Base-by-base conservation (phyloP, 2,797 vertebrate species). In the Zonotrichia albicollis region DNA sequence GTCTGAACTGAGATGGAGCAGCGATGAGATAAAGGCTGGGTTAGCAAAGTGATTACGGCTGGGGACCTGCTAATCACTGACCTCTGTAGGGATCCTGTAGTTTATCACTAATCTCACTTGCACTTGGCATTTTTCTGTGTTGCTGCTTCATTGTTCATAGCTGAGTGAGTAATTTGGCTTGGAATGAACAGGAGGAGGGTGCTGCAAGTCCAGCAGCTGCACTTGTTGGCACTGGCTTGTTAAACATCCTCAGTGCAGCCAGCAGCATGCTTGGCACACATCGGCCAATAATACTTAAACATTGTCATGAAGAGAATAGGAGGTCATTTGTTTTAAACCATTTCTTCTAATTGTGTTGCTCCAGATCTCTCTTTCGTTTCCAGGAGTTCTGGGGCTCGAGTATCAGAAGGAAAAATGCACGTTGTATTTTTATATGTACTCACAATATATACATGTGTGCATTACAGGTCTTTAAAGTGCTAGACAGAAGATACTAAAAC, bases 181-280 rank as follows among this genome's bases (percentile, higher is more conserved):
- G 80, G 90, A 94, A 90, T 93, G 97, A 96, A 77, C 89, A 87
- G 96, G 93, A 94, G 93, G 96, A 97, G 97, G 96, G 87, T 92
- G 96, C 91, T 94, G 96, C 95, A 86, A 96, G 97, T 97, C 97
- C 97, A 97, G 98, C 98, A 98, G 98, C 98, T 98, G 98, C 97
- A 95, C 97, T 97, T 96, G 95, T 96, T 98, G 98, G 98, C 98
- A 98, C 93, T 93, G 90, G 87, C 93, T 96, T 91, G 92, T 97
- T 95, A 97, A 97, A 97, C 97, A 97, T 97, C 96, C 97, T 94
- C 70, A 77, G 73, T 71, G 88, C 94, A 96, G 98, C 97, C 97
- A 97, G 96, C 97, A 96, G 97, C 10, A 29, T 90, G 96, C 97
- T 98, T 98, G 97, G 97, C 98, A 96, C 97, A 86, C 62, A 30